Evolutionary conservation across 1,140 invertebrate species (phyloP).

Genomic region (Panulirus ornatus): DNA sequence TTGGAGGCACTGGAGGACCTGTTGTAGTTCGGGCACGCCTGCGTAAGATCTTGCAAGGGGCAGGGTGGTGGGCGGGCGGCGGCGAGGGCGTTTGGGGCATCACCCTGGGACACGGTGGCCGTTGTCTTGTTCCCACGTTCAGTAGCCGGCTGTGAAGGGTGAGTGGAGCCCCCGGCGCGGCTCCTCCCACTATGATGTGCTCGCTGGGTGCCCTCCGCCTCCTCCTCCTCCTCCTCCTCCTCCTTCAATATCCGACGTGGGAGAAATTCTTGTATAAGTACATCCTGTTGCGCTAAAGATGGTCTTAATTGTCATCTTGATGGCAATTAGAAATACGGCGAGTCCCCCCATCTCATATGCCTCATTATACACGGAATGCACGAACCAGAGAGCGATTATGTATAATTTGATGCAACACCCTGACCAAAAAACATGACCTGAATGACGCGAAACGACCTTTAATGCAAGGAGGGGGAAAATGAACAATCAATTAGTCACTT

Average conservation of each 20-base stretch:
- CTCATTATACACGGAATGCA: conserved; percentile 15
- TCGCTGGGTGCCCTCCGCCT: background rate
- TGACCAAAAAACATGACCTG: background rate
- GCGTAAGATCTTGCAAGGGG: background rate
- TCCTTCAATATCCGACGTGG: background rate
- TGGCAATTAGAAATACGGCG: conserved; percentile 7
- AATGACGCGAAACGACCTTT: background rate
- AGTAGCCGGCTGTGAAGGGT: background rate
- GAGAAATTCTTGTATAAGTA: background rate
- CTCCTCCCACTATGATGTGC: background rate
- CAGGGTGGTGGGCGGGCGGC: conserved; percentile 9
- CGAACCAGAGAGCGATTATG: background rate
- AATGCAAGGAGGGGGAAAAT: background rate
- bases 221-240: too few relatives aligned
- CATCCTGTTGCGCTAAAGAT: conserved; percentile 23
- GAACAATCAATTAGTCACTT: background rate
- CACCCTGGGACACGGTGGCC: conserved; percentile 25
- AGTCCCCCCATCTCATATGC: background rate
- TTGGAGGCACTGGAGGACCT: background rate
- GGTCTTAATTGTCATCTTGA: conserved; percentile 32
- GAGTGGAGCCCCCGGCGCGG: background rate
- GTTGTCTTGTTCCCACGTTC: conserved; percentile 26
- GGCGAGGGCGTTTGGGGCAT: conserved; percentile 11
- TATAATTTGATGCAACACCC: conserved; percentile 41
- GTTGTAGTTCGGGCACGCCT: background rate